Evolutionary conservation across 2,888 invertebrate genomes (phyloP).

Genomic region (Agonopterix alstromeriana): DNA sequence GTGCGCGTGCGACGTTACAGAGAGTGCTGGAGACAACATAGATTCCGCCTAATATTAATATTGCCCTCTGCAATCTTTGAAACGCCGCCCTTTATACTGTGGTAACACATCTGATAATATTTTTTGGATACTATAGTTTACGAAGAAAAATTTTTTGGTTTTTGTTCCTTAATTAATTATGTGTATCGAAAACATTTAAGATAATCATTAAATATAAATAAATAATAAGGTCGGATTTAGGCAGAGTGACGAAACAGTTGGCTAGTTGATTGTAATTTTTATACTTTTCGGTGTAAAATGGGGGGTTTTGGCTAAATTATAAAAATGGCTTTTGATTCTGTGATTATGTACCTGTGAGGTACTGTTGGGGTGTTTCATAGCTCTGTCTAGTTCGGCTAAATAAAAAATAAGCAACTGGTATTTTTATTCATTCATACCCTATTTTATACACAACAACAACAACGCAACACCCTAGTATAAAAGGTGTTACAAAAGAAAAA

Average conservation of each 20-base stretch:
- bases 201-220: constrained; percentile 71
- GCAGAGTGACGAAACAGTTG: constrained; percentile 50
- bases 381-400: constrained; percentile 55
- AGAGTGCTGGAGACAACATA: constrained; percentile 65
- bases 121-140: constrained; percentile 66
- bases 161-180: constrained; percentile 77
- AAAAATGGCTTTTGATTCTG: constrained; percentile 55
- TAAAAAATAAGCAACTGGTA: constrained; percentile 30
- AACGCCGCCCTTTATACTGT: constrained; percentile 62
- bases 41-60: constrained; percentile 74
- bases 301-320: constrained; percentile 32
- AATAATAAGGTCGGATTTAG: constrained; percentile 48
- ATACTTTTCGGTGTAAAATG: constrained; percentile 55
- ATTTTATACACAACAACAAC: too few species aligned
- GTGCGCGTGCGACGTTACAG: constrained; percentile 50
- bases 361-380: constrained; percentile 39
- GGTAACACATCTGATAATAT: constrained; percentile 42
- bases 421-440: background rate
- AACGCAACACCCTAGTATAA: too few species aligned
- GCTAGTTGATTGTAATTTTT: constrained; percentile 63
- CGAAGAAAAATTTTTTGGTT: constrained; percentile 58
- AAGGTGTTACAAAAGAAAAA: too few species aligned
- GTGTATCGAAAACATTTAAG: constrained; percentile 66
- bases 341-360: constrained; percentile 67
- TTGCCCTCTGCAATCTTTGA: constrained; percentile 69